phyloP scores from a whole-genome alignment of 2,888 invertebrate genomes.

The Anaspis maculata region DNA sequence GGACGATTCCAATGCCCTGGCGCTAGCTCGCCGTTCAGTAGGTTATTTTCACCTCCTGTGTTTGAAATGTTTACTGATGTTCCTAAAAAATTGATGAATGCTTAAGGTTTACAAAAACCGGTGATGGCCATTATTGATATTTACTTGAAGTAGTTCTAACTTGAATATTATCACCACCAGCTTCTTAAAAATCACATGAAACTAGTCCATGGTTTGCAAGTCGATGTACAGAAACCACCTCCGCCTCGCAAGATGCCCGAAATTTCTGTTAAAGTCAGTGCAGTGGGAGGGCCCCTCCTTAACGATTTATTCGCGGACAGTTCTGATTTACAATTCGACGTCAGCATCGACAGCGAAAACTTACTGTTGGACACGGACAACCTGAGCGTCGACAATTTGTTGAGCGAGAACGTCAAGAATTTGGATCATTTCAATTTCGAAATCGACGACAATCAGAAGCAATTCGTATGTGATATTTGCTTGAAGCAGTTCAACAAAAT shows the following conservation, averaged over 20 bases:
- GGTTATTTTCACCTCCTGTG: too few species aligned
- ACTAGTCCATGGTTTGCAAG: conserved; percentile 17
- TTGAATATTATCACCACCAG: conserved; percentile 15
- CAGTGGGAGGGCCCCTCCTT: conserved; percentile 32
- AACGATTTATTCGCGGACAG: conserved; percentile 31
- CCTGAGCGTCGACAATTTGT: conserved; percentile 29
- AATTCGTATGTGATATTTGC: conserved; percentile 36
- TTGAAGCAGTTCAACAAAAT: conserved; percentile 24
- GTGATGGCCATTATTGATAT: too few species aligned
- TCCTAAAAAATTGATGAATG: too few species aligned
- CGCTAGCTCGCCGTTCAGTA: too few species aligned
- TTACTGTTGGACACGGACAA: conserved; percentile 28
- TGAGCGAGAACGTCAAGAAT: conserved; percentile 27
- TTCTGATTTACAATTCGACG: conserved; percentile 29
- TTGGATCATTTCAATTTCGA: conserved; percentile 35
- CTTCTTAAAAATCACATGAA: conserved; percentile 23
- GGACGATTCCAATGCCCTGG: too few species aligned
- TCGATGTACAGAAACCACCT: too few species aligned
- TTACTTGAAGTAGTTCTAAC: too few species aligned
- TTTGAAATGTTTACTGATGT: too few species aligned
- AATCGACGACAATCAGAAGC: conserved; percentile 18
- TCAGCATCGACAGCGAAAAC: conserved; percentile 25
- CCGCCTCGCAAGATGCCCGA: too few species aligned
- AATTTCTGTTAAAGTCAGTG: conserved; percentile 1
- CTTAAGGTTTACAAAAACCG: too few species aligned